A percentile compares a stretch with the other conserved stretches of the same genome.
Conservation (phyloP, 2,113 vertebrate genomes). For the Carettochelys insculpta region DNA sequence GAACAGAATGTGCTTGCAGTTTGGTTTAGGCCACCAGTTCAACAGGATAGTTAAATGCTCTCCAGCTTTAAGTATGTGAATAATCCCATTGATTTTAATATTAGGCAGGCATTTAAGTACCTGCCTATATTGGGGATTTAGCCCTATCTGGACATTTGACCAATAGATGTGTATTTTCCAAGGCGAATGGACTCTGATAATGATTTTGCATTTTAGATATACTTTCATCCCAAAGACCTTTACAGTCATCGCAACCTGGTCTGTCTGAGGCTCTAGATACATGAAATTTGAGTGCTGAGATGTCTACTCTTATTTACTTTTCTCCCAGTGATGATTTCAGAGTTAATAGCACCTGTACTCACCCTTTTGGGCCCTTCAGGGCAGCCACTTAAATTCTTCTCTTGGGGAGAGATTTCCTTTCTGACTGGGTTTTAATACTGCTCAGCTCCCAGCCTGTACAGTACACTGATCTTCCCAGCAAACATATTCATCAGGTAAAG, state of each 20-base stretch:
- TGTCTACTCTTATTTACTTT: neutral
- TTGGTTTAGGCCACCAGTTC: neutral
- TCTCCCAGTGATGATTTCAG: neutral
- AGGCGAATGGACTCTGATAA: neutral
- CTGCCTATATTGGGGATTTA: neutral
- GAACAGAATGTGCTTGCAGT: neutral
- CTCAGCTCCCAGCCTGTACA: neutral
- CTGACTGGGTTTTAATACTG: neutral
- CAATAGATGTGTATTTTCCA: neutral
- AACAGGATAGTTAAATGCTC: neutral
- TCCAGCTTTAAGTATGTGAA: neutral
- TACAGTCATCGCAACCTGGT: neutral
- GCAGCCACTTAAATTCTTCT: neutral
- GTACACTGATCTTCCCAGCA: neutral
- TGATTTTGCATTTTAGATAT: neutral
- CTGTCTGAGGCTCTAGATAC: neutral
- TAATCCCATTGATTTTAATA: neutral
- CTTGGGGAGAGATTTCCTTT: neutral
- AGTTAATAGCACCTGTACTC: neutral
- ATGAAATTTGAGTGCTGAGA: neutral
- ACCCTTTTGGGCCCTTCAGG: neutral
- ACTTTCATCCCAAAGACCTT: neutral
- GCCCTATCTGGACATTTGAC: rapidly evolving
- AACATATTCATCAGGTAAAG: neutral
- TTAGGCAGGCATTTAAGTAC: neutral